These are phyloP conservation scores for Tricholauxania praeusta DNA, from an alignment of 2,888 invertebrate species.

Conservation along the genomic window DNA sequence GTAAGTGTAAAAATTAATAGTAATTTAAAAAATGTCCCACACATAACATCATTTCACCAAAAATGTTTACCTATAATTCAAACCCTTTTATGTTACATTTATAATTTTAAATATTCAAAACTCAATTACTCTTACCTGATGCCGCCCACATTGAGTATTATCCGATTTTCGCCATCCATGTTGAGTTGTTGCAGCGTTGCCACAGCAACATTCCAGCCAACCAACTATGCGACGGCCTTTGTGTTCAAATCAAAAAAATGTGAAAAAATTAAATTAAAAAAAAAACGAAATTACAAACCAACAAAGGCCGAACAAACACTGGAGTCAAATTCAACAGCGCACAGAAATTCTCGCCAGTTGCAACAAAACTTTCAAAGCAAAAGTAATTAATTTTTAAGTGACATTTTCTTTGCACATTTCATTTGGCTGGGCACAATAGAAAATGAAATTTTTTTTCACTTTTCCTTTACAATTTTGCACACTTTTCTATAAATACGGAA, in stretches of 20 bases:
- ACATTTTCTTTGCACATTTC: too few species aligned
- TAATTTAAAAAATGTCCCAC: too few species aligned
- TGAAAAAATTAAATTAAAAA: not conserved
- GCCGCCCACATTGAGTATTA: slow-evolving; percentile 94
- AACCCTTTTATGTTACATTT: slow-evolving; percentile 33
- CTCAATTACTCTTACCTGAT: slow-evolving; percentile 73
- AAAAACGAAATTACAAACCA: too few species aligned
- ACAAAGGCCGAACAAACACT: not conserved
- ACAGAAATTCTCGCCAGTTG: not conserved
- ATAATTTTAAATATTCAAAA: too few species aligned
- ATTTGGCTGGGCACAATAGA: too few species aligned
- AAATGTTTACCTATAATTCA: slow-evolving; percentile 29
- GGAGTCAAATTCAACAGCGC: not conserved
- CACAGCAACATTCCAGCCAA: slow-evolving; percentile 42
- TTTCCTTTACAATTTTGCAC: not conserved
- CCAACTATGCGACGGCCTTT: not conserved
- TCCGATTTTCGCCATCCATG: slow-evolving; percentile 93
- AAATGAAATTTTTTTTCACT: not conserved
- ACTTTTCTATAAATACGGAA: not conserved
- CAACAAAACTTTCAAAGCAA: not conserved
- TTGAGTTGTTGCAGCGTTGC: slow-evolving; percentile 44
- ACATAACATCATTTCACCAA: not conserved
- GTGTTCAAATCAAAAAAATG: slow-evolving; percentile 1
- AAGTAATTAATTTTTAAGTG: too few species aligned
- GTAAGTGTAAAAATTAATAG: too few species aligned